These are phyloP conservation scores for Drosophila hamatofila DNA, from an alignment of 2,888 invertebrate species.

Conservation along the genomic window DNA sequence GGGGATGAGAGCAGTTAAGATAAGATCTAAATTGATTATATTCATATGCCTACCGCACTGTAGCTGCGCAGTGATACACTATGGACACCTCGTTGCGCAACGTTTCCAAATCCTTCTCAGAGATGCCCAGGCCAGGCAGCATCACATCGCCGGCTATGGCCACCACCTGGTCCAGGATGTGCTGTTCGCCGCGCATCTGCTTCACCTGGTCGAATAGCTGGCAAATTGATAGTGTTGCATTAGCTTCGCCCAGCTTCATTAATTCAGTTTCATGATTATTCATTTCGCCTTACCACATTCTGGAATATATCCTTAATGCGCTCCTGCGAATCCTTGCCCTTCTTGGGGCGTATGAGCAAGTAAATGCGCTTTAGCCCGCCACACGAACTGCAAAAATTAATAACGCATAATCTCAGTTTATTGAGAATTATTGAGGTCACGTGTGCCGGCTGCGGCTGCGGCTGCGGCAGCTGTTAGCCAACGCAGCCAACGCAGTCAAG, in stretches of 20 bases:
- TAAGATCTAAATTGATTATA: background rate
- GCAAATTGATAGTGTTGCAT: slow-evolving; percentile 12
- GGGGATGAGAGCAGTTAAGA: background rate
- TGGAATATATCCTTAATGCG: slow-evolving; percentile 92
- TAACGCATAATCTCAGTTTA: slow-evolving; percentile 53
- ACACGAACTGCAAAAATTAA: slow-evolving; percentile 87
- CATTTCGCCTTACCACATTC: slow-evolving; percentile 89
- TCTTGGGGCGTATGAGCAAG: slow-evolving; percentile 93
- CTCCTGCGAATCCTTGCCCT: slow-evolving; percentile 92
- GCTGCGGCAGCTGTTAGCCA: slow-evolving; percentile 39
- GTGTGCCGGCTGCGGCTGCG: slow-evolving; percentile 34
- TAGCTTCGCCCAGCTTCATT: slow-evolving; percentile 16
- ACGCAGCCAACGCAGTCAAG: slow-evolving; percentile 16
- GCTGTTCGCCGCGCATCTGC: slow-evolving; percentile 87
- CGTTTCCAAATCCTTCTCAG: slow-evolving; percentile 88
- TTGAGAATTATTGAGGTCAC: slow-evolving; percentile 63
- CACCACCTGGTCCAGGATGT: slow-evolving; percentile 87
- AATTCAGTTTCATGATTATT: slow-evolving; percentile 40
- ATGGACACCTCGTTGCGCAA: slow-evolving; percentile 90
- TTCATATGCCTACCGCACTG: slow-evolving; percentile 86
- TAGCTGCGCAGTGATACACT: slow-evolving; percentile 94
- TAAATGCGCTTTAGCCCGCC: slow-evolving; percentile 92
- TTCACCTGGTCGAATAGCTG: slow-evolving; percentile 92
- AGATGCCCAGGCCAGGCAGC: slow-evolving; percentile 89
- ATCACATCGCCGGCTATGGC: slow-evolving; percentile 91